Conservation (phyloP, 2,888 invertebrate species). For the Eristalis pertinax region DNA sequence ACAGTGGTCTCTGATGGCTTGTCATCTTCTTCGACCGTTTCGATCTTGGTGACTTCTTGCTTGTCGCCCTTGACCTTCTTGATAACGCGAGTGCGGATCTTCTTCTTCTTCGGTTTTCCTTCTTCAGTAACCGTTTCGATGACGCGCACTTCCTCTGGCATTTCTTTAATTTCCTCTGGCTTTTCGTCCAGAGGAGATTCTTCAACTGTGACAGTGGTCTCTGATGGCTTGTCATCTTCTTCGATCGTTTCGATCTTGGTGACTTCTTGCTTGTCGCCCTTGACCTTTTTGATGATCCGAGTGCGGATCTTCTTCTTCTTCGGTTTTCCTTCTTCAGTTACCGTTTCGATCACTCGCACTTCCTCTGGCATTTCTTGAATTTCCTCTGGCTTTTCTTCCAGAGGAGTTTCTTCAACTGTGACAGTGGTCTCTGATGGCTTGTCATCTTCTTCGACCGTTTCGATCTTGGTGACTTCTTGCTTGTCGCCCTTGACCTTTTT, state of each 20-base stretch:
- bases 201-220: slow-evolving; percentile 22
- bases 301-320: slow-evolving; percentile 26
- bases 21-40: slow-evolving; percentile 28
- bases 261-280: background rate
- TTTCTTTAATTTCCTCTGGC: slow-evolving; percentile 11
- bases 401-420: slow-evolving; percentile 25
- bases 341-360: slow-evolving; percentile 14
- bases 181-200: slow-evolving; percentile 12
- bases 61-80: slow-evolving; percentile 23
- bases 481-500: slow-evolving; percentile 27
- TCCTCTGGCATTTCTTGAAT: slow-evolving; percentile 23
- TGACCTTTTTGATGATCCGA: slow-evolving; percentile 17
- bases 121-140: slow-evolving; percentile 13
- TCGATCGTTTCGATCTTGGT: too few species aligned
- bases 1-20: slow-evolving; percentile 6
- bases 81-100: slow-evolving; percentile 16
- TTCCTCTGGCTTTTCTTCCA: slow-evolving; percentile 25
- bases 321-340: slow-evolving; percentile 20
- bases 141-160: slow-evolving; percentile 20
- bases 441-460: slow-evolving; percentile 32
- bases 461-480: slow-evolving; percentile 31
- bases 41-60: slow-evolving; percentile 31
- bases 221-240: too few species aligned
- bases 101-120: slow-evolving; percentile 20
- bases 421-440: slow-evolving; percentile 17